Base-by-base conservation (phyloP, 2,113 vertebrate species). In the Platysteira castanea region DNA sequence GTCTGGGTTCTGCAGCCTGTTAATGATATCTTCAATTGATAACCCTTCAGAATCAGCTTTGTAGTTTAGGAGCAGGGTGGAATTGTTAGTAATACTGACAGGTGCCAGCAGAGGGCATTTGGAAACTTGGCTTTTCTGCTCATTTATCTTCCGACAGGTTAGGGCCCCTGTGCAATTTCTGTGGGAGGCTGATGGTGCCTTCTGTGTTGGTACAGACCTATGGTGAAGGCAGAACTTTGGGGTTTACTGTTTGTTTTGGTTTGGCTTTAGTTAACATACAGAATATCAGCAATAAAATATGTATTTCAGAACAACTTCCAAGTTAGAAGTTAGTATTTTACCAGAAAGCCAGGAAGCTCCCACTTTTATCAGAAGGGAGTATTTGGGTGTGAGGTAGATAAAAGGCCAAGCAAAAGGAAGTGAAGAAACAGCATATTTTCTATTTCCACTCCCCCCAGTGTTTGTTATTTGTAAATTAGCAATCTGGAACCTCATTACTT, bases 51-150 rank as follows among this genome's bases (percentile, higher is more conserved):
- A 74, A 41, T 17, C 2, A 21, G n/a, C 47, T 63, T 42, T 20
- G 13, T 4, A 0, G 22, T 23, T 70, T 26, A 35, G 77, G 22
- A 69, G 7, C 5, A 7, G 47, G 81, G 31, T 52, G 65, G 56
- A 46, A 50, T 53, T 79, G 39, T 74, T 13, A 13, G 68, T 77
- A 14, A 81, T 92, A 18, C 79, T 81, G 75, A 46, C 26, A 63
- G 56, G 60, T 91, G 81, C 95, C 95, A 94, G 86, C 93, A 95
- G 94, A 96, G 94, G 96, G 93, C 93, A 84, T 97, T 94, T 88
- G 85, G 87, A 94, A 96, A 92, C 88, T 60, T 89, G 89, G 7
- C 77, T 69, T 91, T 85, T 71, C 83, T 52, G 44, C 69, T 93
- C 28, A 15, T 93, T 92, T 84, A 4, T 60, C 49, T 94, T 93